These are phyloP conservation scores for Agrochola macilenta DNA, from an alignment of 2,888 invertebrate genomes.

Conservation along the genomic window DNA sequence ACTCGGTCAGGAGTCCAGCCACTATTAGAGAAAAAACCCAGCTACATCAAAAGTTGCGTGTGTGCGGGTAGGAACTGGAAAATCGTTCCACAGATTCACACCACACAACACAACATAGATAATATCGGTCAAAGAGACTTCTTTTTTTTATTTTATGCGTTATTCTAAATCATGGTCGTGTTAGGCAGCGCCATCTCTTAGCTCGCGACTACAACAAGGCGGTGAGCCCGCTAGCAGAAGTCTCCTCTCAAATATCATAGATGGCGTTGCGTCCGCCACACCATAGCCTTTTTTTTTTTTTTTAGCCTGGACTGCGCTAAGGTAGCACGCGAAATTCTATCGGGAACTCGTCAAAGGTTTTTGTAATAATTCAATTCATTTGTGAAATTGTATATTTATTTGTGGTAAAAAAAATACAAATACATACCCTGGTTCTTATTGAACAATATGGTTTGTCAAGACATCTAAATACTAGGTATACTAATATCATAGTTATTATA, in stretches of 20 bases:
- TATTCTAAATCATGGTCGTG: neutral
- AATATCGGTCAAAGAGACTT: no score
- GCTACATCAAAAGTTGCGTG: no score
- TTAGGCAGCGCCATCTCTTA: neutral
- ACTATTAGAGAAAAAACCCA: no score
- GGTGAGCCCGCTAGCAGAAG: neutral
- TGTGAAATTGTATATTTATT: conserved; percentile 39
- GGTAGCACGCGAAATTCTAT: no score
- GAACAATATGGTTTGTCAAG: conserved; percentile 29
- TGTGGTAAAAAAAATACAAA: conserved; percentile 32
- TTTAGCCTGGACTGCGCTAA: no score
- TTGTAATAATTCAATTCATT: neutral
- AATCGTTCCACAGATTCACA: neutral
- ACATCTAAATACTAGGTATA: neutral
- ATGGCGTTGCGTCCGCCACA: neutral
- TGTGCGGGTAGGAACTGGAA: neutral
- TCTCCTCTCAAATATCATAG: neutral
- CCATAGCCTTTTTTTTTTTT: no score
- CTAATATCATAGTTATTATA: neutral
- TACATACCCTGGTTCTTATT: conserved; percentile 28
- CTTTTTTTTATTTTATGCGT: no score
- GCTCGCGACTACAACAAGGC: neutral
- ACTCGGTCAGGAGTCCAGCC: no score
- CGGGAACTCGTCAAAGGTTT: neutral
- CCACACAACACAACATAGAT: neutral